These are phyloP conservation scores for Ophonus ardosiacus DNA, from an alignment of 2,888 invertebrate species.

Conservation along the genomic window DNA sequence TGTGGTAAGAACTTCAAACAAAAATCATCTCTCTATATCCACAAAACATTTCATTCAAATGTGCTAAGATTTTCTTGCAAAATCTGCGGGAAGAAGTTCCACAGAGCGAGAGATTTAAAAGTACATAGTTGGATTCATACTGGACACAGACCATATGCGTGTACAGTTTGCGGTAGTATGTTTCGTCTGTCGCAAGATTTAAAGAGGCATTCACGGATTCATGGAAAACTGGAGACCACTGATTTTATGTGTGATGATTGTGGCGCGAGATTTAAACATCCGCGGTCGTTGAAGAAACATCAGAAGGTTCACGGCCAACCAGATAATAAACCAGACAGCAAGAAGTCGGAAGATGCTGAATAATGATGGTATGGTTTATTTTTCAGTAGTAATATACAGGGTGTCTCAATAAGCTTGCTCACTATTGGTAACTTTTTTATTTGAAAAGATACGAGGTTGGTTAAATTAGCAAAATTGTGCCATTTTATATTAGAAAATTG, in stretches of 20 bases:
- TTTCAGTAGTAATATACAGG: too few species aligned
- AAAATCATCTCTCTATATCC: slow-evolving; percentile 77
- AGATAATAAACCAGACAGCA: too few species aligned
- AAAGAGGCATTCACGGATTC: slow-evolving; percentile 74
- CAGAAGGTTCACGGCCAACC: slow-evolving; percentile 66
- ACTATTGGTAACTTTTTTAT: too few species aligned
- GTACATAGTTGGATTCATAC: slow-evolving; percentile 79
- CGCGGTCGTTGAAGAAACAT: slow-evolving; percentile 74
- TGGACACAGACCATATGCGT: slow-evolving; percentile 78
- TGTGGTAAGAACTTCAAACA: slow-evolving; percentile 79
- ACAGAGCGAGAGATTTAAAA: slow-evolving; percentile 77
- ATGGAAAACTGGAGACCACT: slow-evolving; percentile 73
- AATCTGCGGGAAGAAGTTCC: slow-evolving; percentile 78
- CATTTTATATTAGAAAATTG: too few species aligned
- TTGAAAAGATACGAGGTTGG: too few species aligned
- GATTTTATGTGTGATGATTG: slow-evolving; percentile 74
- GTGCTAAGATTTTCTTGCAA: slow-evolving; percentile 75
- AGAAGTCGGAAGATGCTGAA: neutral
- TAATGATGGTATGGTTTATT: too few species aligned
- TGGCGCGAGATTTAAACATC: slow-evolving; percentile 75
- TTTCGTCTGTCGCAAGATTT: slow-evolving; percentile 76
- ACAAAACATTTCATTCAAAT: slow-evolving; percentile 74
- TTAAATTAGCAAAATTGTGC: too few species aligned
- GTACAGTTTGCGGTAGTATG: slow-evolving; percentile 76
- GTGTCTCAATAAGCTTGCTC: too few species aligned